These are phyloP conservation scores for Drosophila picticornis DNA, from an alignment of 2,888 invertebrate genomes.

Conservation along the genomic window DNA sequence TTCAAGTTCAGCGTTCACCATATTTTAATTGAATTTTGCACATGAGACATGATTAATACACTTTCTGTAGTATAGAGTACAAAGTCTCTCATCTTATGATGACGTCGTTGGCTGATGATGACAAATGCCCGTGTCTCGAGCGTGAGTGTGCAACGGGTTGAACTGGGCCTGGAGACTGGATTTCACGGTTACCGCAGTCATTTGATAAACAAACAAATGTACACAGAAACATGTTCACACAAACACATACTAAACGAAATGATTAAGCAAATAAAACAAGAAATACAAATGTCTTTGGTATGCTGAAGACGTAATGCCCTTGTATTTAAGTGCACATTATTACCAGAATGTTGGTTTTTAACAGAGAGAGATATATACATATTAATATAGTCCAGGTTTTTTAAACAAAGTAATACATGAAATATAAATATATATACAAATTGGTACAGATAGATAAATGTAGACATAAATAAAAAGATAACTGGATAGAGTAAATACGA, in stretches of 20 bases:
- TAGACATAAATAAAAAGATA: background rate
- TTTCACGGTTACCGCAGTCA: conserved; percentile 1
- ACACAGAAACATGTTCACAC: background rate
- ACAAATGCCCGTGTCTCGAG: conserved; percentile 20
- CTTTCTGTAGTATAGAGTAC: conserved; percentile 5
- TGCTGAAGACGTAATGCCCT: background rate
- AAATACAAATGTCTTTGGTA: background rate
- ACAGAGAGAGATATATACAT: background rate
- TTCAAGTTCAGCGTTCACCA: conserved; percentile 33
- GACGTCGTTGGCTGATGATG: conserved; percentile 22
- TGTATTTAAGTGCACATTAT: background rate
- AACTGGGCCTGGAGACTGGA: background rate
- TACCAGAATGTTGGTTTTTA: background rate
- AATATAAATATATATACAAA: background rate
- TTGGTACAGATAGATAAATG: background rate
- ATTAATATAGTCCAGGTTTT: background rate
- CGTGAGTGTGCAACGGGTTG: conserved; percentile 23
- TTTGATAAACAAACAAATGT: conserved; percentile 20
- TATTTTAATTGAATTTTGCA: conserved; percentile 36
- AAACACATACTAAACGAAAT: background rate
- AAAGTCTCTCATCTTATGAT: conserved; percentile 27
- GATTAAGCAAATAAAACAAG: conserved; percentile 1
- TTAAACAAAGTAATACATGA: background rate
- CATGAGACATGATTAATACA: conserved; percentile 34
- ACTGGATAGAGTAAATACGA: background rate